Base-by-base conservation (phyloP, 2,797 vertebrate genomes). In the Acanthiza pusilla region DNA sequence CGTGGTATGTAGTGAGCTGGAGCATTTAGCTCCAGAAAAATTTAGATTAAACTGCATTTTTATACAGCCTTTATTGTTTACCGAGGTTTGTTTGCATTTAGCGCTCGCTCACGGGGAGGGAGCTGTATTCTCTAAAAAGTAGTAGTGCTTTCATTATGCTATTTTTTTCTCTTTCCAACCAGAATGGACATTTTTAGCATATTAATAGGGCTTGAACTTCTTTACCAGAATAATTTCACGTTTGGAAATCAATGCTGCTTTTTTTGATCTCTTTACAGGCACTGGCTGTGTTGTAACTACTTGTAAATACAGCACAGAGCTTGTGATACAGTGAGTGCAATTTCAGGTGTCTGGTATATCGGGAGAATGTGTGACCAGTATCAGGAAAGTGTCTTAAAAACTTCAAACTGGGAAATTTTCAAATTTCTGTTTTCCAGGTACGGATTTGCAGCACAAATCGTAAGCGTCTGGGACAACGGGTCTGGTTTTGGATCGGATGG, bases 41-140 rank as follows among this genome's bases (percentile, higher is more conserved):
- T 57, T 50, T 40, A 89, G 85, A 74, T 94, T 85, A 82, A 89
- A 77, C 73, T 74, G 77, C 78, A 30, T 89, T 94, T 97, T 96
- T 84, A n/a, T 71, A 63, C 23, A n/a, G 30, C 67, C 18, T 79
- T 63, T 74, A 34, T 75, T 91, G 67, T 96, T 94, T 89, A 85
- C 67, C 30, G 43, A 83, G 75, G 38, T 65, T 91, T 91, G 87
- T 82, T 94, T 81, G 75, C 74, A 40, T 85, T 94, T 85, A 88
- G 50, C 55, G 51, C 7, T 45, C 58, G 91, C 89, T 92, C 54
- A 55, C 38, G 54, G 70, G 88, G 78, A 68, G 70, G 88, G 78
- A 68, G 47, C 7, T 78, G 13, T 36, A 26, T 72, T 75, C 62
- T 92, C 32, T 84, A 81, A 74, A 70, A 72, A 78, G 34, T 79